Evolutionary conservation across 2,113 vertebrate genomes (phyloP), one percentile per base, ranked within the genome.

Genomic region (Microtus richardsoni): DNA sequence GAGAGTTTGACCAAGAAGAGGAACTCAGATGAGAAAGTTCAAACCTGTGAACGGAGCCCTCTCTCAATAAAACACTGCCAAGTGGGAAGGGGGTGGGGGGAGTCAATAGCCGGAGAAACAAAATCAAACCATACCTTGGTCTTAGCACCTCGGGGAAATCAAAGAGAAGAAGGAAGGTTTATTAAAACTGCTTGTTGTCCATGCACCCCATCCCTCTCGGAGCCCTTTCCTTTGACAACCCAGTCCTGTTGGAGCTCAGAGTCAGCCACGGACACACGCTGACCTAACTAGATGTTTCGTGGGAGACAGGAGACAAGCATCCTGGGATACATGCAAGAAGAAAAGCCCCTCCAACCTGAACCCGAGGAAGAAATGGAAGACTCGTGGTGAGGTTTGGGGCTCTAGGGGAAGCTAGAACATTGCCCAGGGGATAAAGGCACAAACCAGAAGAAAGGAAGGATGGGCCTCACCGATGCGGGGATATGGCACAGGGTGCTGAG

Each of bases 61-160:
- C 49, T 68, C 68, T 87, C 52, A 85, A 84, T 54, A 68, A 95
- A 83, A 91, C 26, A 16, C 10, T 1, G 12, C 73, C n/a, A 21
- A 92, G 54, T 13, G 14, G 70, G 17, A 71, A n/a, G 5, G 52
- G 2, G 5, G 21, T 24, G 36, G 64, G 21, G 44, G 52, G 62
- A 88, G 95, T 92, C 33, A 85, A 94, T 93, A 93, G 93, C 70
- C 64, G 26, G 33, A 88, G 91, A 95, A 77, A 47, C 68, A 75
- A 91, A 95, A 97, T 87, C 83, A 96, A 96, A 93, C 62, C 41
- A 13, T 17, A n/a, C n/a, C 52, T 24, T n/a, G 47, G 74, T 60
- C 79, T 93, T n/a, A 62, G 36, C 41, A 64, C 93, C 89, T 6
- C 54, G 47, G 96, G 94, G 95, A 97, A 96, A 97, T 95, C 95